phyloP scores from a whole-genome alignment of 2,113 vertebrate species.

The Pteronura brasiliensis region DNA sequence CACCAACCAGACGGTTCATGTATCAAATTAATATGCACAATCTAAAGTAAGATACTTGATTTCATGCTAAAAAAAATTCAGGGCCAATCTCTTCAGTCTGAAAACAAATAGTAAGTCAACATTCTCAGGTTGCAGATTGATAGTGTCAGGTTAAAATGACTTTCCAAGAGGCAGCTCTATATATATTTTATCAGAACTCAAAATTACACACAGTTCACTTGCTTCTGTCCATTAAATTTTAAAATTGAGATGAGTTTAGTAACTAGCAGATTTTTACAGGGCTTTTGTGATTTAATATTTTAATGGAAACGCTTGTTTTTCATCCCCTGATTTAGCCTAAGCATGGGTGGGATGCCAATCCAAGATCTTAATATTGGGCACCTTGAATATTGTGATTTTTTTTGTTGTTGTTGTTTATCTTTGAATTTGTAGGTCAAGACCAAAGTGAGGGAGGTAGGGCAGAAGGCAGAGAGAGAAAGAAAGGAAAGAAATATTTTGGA shows the following conservation, averaged over 20 bases:
- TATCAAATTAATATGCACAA: neutral
- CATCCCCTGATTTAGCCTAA: neutral
- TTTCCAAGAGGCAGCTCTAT: conserved; percentile 28
- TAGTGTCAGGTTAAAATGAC: conserved; percentile 12
- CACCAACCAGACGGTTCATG: neutral
- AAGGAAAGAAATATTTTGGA: neutral
- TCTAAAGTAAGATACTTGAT: neutral
- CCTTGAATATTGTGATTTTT: neutral
- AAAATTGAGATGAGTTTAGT: conserved; percentile 36
- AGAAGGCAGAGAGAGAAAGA: too few relatives aligned
- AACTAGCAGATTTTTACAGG: conserved; percentile 11
- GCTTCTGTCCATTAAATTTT: conserved; percentile 52
- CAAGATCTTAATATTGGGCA: neutral
- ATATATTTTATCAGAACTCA: conserved; percentile 51
- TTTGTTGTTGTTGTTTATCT: neutral
- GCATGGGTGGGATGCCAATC: neutral
- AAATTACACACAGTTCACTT: conserved; percentile 48
- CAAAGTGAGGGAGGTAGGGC: neutral
- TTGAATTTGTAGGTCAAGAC: conserved; percentile 21
- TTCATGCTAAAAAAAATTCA: conserved; percentile 46
- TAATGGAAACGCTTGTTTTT: neutral
- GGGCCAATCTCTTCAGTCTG: conserved; percentile 15
- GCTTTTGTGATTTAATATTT: conserved; percentile 13
- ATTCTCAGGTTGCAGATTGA: conserved; percentile 18
- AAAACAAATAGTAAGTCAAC: conserved; percentile 3